Conservation (phyloP, 2,888 invertebrate genomes). For the Eupelmus urozonus region DNA sequence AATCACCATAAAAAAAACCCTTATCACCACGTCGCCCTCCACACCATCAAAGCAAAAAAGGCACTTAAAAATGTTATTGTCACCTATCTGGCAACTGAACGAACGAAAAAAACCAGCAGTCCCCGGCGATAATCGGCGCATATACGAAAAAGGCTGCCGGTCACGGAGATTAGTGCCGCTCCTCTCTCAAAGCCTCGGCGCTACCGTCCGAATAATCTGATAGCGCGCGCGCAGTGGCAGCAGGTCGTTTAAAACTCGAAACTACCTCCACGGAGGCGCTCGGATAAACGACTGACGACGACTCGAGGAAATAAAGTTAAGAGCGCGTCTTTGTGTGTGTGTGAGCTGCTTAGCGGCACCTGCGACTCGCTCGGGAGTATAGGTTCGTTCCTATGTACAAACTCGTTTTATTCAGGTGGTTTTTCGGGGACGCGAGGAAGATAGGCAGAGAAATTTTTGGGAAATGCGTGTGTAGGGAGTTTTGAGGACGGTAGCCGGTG, state of each 20-base stretch:
- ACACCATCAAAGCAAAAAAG: too few relatives aligned
- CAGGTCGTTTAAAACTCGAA: slow-evolving; percentile 42
- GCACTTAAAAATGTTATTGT: slow-evolving; percentile 37
- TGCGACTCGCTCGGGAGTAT: slow-evolving; percentile 51
- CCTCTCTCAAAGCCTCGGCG: neutral
- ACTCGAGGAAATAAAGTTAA: slow-evolving; percentile 60
- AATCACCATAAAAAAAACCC: too few relatives aligned
- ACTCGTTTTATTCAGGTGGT: neutral
- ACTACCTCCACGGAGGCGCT: neutral
- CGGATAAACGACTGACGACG: slow-evolving; percentile 5
- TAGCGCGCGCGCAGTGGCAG: slow-evolving; percentile 44
- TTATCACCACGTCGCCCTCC: too few relatives aligned
- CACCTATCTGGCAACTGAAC: neutral
- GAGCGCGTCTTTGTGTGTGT: too few relatives aligned
- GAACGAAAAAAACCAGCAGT: neutral
- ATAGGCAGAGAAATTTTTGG: too few relatives aligned
- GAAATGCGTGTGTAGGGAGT: too few relatives aligned
- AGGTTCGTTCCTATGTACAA: neutral
- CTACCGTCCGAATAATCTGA: slow-evolving; percentile 39
- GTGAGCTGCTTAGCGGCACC: slow-evolving; percentile 65
- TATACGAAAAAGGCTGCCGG: neutral
- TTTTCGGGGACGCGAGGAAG: neutral
- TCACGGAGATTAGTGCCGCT: slow-evolving; percentile 47
- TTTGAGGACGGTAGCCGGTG: too few relatives aligned
- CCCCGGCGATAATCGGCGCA: neutral